Evolutionary conservation across 2,113 vertebrate genomes (phyloP).

Genomic region (Podiceps cristatus): DNA sequence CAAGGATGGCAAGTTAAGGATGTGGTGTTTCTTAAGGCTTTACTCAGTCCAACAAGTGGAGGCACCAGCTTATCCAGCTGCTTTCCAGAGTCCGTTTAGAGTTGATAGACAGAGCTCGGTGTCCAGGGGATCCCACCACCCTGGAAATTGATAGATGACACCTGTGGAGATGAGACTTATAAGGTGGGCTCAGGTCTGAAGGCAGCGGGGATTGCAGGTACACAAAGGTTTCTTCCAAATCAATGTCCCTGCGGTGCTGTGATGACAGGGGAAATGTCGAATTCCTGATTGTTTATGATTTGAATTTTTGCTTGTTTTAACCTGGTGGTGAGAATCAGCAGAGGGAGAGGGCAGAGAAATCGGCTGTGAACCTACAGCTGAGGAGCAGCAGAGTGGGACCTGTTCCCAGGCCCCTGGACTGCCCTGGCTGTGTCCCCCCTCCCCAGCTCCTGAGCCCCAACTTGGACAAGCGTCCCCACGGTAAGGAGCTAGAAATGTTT

Average conservation of each 20-base stretch:
- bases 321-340: neutral
- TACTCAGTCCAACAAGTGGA: neutral
- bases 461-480: fast-evolving
- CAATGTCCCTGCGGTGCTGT: neutral
- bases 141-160: neutral
- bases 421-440: too few species aligned
- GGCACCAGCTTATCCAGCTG: neutral
- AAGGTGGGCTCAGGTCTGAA: neutral
- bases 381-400: fast-evolving
- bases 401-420: neutral
- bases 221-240: neutral
- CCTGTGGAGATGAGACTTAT: fast-evolving
- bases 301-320: neutral
- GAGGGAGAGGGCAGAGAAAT: neutral
- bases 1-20: neutral
- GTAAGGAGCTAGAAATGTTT: neutral
- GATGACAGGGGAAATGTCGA: neutral
- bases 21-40: neutral
- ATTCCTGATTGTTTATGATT: neutral
- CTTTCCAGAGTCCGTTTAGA: neutral
- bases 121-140: neutral
- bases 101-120: too few species aligned
- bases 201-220: too few species aligned
- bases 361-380: neutral
- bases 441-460: neutral